Evolutionary conservation across 2,113 vertebrate genomes (phyloP).

Genomic region (Hippolais icterina): DNA sequence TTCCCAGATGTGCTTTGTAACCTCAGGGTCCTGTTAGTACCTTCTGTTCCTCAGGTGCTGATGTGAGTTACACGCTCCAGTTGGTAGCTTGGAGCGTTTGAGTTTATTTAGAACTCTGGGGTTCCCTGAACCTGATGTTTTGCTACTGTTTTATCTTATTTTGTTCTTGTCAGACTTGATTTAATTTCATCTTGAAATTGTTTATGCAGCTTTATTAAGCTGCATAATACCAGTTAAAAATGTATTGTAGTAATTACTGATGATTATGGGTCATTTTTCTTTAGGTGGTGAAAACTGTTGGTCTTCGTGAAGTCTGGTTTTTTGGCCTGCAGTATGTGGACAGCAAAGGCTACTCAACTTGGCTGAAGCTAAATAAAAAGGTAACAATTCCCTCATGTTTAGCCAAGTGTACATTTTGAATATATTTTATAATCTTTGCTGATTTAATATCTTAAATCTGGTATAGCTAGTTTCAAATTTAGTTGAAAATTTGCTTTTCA

Average conservation of each 20-base stretch:
- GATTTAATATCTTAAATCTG: neutral
- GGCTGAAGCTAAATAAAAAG: conserved; percentile 99
- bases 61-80: accelerated
- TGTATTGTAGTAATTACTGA: neutral
- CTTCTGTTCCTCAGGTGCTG: neutral
- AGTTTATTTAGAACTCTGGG: neutral
- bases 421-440: neutral
- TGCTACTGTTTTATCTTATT: neutral
- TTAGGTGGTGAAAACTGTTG: conserved; percentile 97
- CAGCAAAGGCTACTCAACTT: conserved; percentile 96
- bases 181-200: neutral
- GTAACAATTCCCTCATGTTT: conserved; percentile 58
- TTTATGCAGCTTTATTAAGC: neutral
- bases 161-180: neutral
- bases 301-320: conserved; percentile 97
- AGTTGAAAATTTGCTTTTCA: neutral
- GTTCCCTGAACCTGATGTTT: neutral
- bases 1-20: neutral
- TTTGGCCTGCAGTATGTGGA: conserved; percentile 97
- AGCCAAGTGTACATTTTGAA: neutral
- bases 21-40: neutral
- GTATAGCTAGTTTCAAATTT: neutral
- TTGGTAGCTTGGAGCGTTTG: neutral
- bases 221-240: neutral
- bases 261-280: conserved; percentile 28